Evolutionary conservation across 2,113 vertebrate species (phyloP).

Genomic region (Halcyon senegalensis): DNA sequence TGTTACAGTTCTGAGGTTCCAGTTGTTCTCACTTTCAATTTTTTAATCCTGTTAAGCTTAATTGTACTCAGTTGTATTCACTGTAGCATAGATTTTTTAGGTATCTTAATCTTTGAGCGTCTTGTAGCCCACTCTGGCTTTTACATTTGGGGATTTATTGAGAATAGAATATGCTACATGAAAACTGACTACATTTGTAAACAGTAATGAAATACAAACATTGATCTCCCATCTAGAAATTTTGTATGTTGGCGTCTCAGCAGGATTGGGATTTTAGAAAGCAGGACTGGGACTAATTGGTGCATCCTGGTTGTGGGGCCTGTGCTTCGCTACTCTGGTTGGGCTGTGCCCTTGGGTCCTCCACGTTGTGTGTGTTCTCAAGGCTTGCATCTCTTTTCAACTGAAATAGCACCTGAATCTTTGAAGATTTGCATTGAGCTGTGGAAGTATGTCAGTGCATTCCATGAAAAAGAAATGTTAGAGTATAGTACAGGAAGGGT

Average conservation of each 20-base stretch:
- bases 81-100: background rate
- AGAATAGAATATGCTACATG: background rate
- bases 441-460: background rate
- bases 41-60: background rate
- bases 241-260: background rate
- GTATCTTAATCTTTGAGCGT: background rate
- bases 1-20: background rate
- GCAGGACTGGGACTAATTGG: background rate
- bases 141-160: background rate
- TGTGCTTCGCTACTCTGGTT: background rate
- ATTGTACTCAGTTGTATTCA: background rate
- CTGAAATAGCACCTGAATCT: too few relatives aligned
- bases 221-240: background rate
- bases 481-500: background rate
- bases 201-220: background rate
- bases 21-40: background rate
- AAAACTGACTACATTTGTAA: background rate
- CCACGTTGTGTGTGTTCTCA: background rate
- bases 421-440: background rate
- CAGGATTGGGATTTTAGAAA: background rate
- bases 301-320: background rate
- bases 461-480: background rate
- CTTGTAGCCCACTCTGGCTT: background rate
- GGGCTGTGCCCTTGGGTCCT: background rate
- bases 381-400: background rate